Conservation (phyloP, 92 coral and sea anemone genomes). For the Pocillopora grandis region DNA sequence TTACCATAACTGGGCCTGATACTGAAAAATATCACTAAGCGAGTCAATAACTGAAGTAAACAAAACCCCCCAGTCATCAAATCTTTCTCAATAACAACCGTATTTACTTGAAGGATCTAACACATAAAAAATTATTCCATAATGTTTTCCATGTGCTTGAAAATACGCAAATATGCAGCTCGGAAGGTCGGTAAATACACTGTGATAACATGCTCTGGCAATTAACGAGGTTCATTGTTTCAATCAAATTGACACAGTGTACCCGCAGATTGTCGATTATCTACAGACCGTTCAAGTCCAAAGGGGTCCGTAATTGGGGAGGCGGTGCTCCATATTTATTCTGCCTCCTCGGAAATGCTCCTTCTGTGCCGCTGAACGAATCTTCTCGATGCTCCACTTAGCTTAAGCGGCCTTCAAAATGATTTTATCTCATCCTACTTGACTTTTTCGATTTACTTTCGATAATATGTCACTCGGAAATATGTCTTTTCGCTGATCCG, state of each 20-base stretch:
- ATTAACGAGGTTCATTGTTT: neutral
- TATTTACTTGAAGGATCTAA: conserved; percentile 10
- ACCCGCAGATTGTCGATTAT: neutral
- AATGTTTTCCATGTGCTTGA: conserved; percentile 32
- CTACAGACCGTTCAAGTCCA: neutral
- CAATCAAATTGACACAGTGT: neutral
- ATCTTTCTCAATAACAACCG: neutral
- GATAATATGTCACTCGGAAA: no score
- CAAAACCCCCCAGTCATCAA: conserved; percentile 13
- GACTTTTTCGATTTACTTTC: no score
- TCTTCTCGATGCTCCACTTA: neutral
- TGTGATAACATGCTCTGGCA: neutral
- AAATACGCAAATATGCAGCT: conserved; percentile 1
- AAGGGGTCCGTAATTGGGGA: neutral
- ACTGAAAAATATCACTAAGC: conserved; percentile 23
- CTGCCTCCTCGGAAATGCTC: neutral
- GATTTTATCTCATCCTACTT: no score
- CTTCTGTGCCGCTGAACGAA: neutral
- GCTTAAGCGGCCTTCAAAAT: no score
- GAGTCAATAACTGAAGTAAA: conserved; percentile 26
- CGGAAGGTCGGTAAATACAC: conserved; percentile 9
- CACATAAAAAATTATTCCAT: neutral
- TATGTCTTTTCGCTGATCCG: no score
- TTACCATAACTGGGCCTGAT: neutral
- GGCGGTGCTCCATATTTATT: neutral